Conservation (phyloP, 2,888 invertebrate genomes). For the Leucoma salicis region DNA sequence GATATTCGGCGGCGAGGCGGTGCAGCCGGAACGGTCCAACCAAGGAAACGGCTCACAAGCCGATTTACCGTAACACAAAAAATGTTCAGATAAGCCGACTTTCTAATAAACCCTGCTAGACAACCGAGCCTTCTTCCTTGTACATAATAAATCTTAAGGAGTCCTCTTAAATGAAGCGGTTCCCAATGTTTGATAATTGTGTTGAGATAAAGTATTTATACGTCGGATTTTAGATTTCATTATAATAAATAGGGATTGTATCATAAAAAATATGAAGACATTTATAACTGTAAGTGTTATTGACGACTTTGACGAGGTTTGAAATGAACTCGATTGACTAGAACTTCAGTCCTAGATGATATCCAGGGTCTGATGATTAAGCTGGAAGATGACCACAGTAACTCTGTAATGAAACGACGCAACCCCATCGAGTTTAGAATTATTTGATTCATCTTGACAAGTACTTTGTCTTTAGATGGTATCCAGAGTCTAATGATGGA, state of each 20-base stretch:
- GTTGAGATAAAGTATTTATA: constrained; percentile 34
- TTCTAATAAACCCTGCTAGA: constrained; percentile 75
- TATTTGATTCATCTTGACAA: no score
- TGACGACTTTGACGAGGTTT: no score
- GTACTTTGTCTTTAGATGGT: no score
- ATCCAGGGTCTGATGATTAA: no score
- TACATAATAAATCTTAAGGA: constrained; percentile 79
- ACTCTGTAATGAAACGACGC: no score
- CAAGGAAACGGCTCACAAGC: constrained; percentile 45
- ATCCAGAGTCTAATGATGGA: no score
- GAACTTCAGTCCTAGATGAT: no score
- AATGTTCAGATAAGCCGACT: constrained; percentile 77
- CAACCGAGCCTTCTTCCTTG: constrained; percentile 67
- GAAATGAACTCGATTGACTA: no score
- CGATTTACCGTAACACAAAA: constrained; percentile 77
- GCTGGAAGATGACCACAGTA: no score
- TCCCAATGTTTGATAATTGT: constrained; percentile 53
- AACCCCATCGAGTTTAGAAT: no score
- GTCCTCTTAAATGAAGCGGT: constrained; percentile 56
- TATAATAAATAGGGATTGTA: constrained; percentile 31
- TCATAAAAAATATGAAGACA: constrained; percentile 26
- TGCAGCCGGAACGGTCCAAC: constrained; percentile 18
- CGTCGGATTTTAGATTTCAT: constrained; percentile 30
- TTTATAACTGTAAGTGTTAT: constrained; percentile 25
- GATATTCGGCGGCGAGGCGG: constrained; percentile 6